Percentiles rank a stretch among this genome's conserved stretches.
Conservation (phyloP, 2,888 invertebrate species). For the Orchesellides sinensis region DNA sequence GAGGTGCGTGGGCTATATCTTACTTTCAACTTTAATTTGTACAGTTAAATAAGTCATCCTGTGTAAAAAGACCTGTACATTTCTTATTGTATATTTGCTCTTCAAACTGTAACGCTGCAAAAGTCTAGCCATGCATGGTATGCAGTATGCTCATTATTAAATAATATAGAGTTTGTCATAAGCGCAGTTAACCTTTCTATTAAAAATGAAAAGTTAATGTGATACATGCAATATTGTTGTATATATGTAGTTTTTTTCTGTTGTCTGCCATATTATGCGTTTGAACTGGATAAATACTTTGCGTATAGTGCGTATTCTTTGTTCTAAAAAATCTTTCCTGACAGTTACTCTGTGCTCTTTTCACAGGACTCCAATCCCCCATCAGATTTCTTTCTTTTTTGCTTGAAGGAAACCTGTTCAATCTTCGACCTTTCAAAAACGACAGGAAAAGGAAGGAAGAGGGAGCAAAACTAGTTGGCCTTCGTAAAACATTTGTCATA, state of each 20-base stretch:
- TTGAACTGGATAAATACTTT: too few species aligned
- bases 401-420: conserved; percentile 44
- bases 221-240: neutral
- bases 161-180: neutral
- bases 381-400: conserved; percentile 7
- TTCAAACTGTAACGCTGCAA: too few species aligned
- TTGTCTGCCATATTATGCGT: too few species aligned
- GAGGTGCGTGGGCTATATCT: too few species aligned
- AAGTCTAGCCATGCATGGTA: too few species aligned
- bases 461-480: conserved; percentile 44
- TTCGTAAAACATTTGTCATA: conserved; percentile 39
- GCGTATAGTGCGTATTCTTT: too few species aligned
- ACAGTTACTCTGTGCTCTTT: conserved; percentile 52
- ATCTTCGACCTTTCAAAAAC: conserved; percentile 60
- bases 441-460: conserved; percentile 39
- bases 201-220: neutral
- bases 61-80: too few species aligned
- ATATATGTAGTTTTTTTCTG: conserved; percentile 8
- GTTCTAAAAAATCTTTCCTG: conserved; percentile 27
- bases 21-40: too few species aligned
- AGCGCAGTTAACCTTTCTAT: neutral
- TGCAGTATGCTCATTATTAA: too few species aligned
- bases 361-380: conserved; percentile 45
- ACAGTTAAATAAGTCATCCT: too few species aligned
- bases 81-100: too few species aligned